Percentiles rank a stretch among this genome's conserved stretches.
Conservation (phyloP, 2,797 vertebrate genomes). For the Poeciliopsis presidionis region DNA sequence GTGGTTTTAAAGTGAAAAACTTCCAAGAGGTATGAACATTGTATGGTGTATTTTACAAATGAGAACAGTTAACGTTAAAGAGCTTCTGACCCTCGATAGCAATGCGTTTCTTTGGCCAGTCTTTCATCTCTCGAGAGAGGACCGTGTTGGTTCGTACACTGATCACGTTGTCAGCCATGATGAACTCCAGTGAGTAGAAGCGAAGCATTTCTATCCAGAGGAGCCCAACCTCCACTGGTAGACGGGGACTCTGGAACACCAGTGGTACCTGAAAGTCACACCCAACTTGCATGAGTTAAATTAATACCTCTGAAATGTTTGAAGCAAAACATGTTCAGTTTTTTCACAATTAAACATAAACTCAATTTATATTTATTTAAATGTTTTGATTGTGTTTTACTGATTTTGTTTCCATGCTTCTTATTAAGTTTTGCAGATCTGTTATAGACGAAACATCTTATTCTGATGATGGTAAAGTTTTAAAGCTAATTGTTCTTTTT, state of each 20-base stretch:
- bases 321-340: not conserved
- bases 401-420: not conserved
- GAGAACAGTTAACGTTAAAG: not conserved
- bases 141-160: slow-evolving; percentile 85
- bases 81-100: slow-evolving; percentile 88
- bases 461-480: not conserved
- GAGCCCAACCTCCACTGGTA: slow-evolving; percentile 80
- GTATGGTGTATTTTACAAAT: not conserved
- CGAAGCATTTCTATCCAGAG: slow-evolving; percentile 95
- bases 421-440: not conserved
- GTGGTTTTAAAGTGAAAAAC: too few species aligned
- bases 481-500: not conserved
- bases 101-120: slow-evolving; percentile 96
- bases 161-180: slow-evolving; percentile 89
- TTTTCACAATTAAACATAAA: not conserved
- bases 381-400: not conserved
- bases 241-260: slow-evolving; percentile 77
- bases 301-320: not conserved
- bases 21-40: not conserved
- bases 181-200: slow-evolving; percentile 93
- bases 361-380: not conserved
- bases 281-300: not conserved
- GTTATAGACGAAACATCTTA: not conserved
- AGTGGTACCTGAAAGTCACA: slow-evolving; percentile 81
- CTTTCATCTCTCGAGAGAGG: slow-evolving; percentile 89